A percentile compares a stretch with the other conserved stretches of the same genome.
These are phyloP conservation scores for Anguilla megastoma DNA, from an alignment of 2,797 vertebrate genomes.

Conservation along the genomic window DNA sequence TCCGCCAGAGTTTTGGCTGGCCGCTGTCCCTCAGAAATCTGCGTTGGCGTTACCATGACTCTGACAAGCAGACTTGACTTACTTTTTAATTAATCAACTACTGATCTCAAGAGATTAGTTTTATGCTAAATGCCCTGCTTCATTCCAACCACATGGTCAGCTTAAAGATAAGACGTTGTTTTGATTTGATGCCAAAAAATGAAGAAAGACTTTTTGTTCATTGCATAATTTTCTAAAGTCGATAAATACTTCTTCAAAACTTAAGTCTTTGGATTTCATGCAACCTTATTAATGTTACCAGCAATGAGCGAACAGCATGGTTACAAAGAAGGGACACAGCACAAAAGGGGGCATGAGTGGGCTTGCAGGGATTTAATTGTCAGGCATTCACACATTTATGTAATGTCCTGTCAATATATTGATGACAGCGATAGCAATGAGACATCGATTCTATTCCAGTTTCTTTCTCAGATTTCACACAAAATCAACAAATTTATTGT, in stretches of 20 bases:
- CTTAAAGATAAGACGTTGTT: slow-evolving; percentile 31
- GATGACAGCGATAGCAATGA: not conserved
- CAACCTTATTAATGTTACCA: slow-evolving; percentile 17
- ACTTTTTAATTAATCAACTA: slow-evolving; percentile 34
- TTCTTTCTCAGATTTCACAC: not conserved
- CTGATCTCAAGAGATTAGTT: slow-evolving; percentile 32
- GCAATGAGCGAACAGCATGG: not conserved
- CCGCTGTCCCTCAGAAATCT: not conserved
- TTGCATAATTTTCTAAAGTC: slow-evolving; percentile 20
- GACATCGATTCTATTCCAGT: not conserved
- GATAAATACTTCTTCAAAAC: slow-evolving; percentile 26
- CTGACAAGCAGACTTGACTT: slow-evolving; percentile 29
- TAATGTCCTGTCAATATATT: not conserved
- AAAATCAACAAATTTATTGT: not conserved
- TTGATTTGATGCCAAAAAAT: slow-evolving; percentile 31
- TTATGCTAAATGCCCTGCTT: slow-evolving; percentile 6
- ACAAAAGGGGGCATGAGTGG: slow-evolving; percentile 5
- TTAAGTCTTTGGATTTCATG: slow-evolving; percentile 28
- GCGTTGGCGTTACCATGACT: slow-evolving; percentile 21
- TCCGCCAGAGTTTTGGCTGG: not conserved
- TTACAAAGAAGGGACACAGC: not conserved
- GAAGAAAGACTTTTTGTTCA: slow-evolving; percentile 39
- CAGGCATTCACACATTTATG: not conserved
- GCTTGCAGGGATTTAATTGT: slow-evolving; percentile 11
- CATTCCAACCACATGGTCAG: slow-evolving; percentile 34